These are phyloP conservation scores for Heliconius hortense DNA, from an alignment of 2,888 invertebrate genomes.

Conservation along the genomic window DNA sequence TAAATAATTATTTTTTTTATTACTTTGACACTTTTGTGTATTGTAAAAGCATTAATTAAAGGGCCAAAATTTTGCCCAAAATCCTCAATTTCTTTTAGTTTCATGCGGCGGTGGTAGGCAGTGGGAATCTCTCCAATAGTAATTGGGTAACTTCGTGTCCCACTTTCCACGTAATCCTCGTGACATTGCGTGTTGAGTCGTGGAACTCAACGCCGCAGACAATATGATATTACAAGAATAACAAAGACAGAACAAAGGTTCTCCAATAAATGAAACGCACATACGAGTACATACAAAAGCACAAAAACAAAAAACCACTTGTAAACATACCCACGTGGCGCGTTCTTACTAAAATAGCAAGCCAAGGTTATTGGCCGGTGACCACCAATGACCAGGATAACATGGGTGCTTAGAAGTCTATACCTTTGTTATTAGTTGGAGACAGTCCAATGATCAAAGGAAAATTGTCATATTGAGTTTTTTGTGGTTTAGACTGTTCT, in stretches of 20 bases:
- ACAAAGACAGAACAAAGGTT: neutral
- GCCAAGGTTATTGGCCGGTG: slow-evolving; percentile 29
- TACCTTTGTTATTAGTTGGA: slow-evolving; percentile 22
- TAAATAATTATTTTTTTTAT: neutral
- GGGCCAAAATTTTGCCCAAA: no score
- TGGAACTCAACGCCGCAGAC: no score
- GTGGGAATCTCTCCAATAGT: no score
- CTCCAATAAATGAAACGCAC: slow-evolving; percentile 13
- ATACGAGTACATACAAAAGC: neutral
- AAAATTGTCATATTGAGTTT: slow-evolving; percentile 20
- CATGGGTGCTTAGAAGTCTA: neutral
- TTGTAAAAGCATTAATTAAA: no score
- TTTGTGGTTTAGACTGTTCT: slow-evolving; percentile 30
- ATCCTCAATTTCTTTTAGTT: no score
- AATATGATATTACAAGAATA: neutral
- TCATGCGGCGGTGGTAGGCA: no score
- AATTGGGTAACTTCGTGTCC: no score
- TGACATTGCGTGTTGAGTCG: no score
- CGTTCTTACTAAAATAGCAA: slow-evolving; percentile 21
- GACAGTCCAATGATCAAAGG: slow-evolving; percentile 23
- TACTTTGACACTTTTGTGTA: neutral
- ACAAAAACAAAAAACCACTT: slow-evolving; percentile 3
- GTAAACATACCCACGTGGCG: slow-evolving; percentile 32
- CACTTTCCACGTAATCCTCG: no score
- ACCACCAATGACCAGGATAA: slow-evolving; percentile 12